A percentile compares a stretch with the other conserved stretches of the same genome.
These are phyloP conservation scores for Harlomillsia oculata DNA, from an alignment of 1,140 invertebrate genomes.

Conservation along the genomic window DNA sequence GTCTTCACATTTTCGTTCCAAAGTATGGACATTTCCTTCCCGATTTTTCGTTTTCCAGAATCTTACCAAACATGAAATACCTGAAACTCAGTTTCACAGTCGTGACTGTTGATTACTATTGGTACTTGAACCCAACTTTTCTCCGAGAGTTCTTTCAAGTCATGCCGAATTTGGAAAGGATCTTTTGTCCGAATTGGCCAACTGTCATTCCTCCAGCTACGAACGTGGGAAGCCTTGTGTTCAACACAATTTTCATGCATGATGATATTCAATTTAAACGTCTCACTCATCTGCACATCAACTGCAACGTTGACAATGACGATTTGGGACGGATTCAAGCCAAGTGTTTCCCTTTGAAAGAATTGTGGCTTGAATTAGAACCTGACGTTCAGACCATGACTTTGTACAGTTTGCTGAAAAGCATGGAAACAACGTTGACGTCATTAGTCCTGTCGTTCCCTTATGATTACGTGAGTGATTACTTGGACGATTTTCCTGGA, in stretches of 20 bases:
- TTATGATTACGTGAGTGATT: conserved; percentile 1
- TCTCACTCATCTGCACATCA: conserved; percentile 9
- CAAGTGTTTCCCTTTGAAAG: conserved; percentile 17
- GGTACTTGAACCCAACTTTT: conserved; percentile 13
- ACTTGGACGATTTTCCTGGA: conserved; percentile 14
- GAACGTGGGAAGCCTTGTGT: conserved; percentile 14
- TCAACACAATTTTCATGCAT: conserved; percentile 13
- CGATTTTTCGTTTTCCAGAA: background rate
- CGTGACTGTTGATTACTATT: background rate
- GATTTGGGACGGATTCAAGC: background rate
- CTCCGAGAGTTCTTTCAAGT: conserved; percentile 17
- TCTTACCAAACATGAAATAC: background rate
- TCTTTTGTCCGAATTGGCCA: conserved; percentile 22
- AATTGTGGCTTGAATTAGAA: conserved; percentile 10
- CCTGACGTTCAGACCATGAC: background rate
- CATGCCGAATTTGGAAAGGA: conserved; percentile 9
- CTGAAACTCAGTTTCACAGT: conserved; percentile 18
- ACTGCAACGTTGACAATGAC: conserved; percentile 2
- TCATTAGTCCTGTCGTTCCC: conserved; percentile 9
- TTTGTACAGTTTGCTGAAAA: conserved; percentile 2
- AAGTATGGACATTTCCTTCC: conserved; percentile 20
- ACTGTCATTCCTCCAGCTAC: conserved; percentile 9
- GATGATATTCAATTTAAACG: conserved; percentile 2
- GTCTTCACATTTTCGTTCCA: conserved; percentile 14
- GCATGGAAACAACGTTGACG: conserved; percentile 6